Percentiles rank a stretch among this genome's conserved stretches.
Conservation (phyloP, 1,140 invertebrate species). For the Nymphalis io region DNA sequence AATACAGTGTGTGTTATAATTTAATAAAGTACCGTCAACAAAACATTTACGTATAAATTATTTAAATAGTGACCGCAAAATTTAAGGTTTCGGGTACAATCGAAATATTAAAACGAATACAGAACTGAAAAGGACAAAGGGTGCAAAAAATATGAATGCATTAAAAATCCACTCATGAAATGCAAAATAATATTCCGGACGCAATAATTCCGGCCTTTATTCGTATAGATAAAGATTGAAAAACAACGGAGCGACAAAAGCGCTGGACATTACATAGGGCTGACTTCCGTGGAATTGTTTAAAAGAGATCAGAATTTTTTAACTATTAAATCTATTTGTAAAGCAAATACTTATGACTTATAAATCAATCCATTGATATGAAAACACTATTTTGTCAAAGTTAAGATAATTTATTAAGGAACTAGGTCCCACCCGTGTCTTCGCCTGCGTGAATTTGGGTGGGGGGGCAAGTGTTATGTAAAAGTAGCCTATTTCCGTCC, state of each 20-base stretch:
- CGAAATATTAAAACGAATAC: constrained; percentile 11
- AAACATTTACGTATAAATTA: not conserved
- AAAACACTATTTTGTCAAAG: too few species aligned
- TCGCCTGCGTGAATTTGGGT: too few species aligned
- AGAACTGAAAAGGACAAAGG: constrained; percentile 18
- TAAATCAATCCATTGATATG: too few species aligned
- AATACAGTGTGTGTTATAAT: not conserved
- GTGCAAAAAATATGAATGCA: constrained; percentile 7
- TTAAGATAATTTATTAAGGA: too few species aligned
- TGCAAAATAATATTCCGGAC: constrained; percentile 17
- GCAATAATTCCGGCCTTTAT: constrained; percentile 17
- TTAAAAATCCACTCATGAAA: constrained; percentile 19
- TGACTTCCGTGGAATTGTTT: not conserved
- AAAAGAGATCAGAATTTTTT: not conserved
- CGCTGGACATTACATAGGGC: not conserved
- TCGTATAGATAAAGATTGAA: constrained; percentile 19
- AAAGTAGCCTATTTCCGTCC: too few species aligned
- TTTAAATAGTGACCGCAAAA: constrained; percentile 2
- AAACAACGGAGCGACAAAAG: constrained; percentile 17
- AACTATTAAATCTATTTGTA: too few species aligned
- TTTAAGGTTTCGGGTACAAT: not conserved
- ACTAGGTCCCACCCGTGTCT: too few species aligned
- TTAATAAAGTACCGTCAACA: not conserved
- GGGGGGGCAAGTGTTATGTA: too few species aligned
- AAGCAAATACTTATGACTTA: too few species aligned